Base-by-base conservation (phyloP, 2,113 vertebrate genomes). In the Platysteira castanea region DNA sequence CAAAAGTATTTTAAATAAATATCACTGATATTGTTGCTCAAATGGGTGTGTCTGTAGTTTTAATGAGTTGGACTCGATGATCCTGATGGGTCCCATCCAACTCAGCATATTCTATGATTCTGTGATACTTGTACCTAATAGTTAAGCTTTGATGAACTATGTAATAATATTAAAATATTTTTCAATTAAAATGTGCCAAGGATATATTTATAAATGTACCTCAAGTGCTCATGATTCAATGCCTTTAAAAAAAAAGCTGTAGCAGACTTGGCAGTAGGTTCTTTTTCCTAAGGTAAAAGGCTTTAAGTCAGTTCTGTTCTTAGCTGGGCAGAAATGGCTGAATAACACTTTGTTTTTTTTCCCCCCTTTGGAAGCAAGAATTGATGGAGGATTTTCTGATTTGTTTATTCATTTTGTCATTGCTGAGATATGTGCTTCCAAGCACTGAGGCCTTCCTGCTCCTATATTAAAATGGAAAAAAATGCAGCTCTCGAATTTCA, bases 1-100 rank as follows among this genome's bases (percentile, higher is more conserved):
- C 89, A 96, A 90, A 96, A 97, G 28, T 97, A 97, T 97, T 98
- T 98, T 98, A 98, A 98, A 98, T 98, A 98, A 98, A 98, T 96
- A 94, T 95, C 93, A 95, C 97, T 96, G 86, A 96, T 98, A 95
- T 68, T 96, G 82, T 96, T 98, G 95, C 83, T 97, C 91, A 74
- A 89, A 91, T 95, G 94, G 64, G 59, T 97, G 95, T 98, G 96
- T 97, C 82, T 97, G 81, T 95, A 97, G 93, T 67, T 95, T 93
- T 89, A 65, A 73, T 50, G 61, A 88, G 63, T 88, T 91, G 79
- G 70, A 42, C 35, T 41, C 0, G 3, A 27, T 53, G 6, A 61
- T 90, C 70, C 47, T 61, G 79, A 76, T 1, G 6, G 54, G 31
- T 76, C 18, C 41, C 12, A 35, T 84, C 26, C 49, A 84, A 33